Evolutionary conservation across 2,113 vertebrate species (phyloP).

Genomic region (Candoia aspera): DNA sequence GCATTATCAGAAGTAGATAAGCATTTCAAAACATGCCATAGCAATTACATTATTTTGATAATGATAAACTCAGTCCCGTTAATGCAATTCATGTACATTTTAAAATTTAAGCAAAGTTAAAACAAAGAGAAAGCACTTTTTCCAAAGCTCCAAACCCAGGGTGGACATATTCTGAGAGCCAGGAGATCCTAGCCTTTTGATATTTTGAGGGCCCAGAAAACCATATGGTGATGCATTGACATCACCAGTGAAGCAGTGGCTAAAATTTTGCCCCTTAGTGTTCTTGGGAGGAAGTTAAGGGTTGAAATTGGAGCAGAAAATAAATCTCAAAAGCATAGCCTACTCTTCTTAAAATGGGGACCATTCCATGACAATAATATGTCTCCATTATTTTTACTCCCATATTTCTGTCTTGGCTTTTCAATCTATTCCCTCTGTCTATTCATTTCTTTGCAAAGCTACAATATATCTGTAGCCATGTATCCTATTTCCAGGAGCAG

Average conservation of each 20-base stretch:
- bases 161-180: background rate
- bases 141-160: background rate
- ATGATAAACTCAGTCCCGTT: background rate
- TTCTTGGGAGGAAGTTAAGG: background rate
- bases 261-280: background rate
- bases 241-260: background rate
- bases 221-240: background rate
- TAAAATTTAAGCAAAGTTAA: background rate
- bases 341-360: background rate
- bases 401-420: background rate
- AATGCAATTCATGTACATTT: background rate
- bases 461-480: background rate
- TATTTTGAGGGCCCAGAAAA: background rate
- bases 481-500: background rate
- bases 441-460: background rate
- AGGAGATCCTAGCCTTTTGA: background rate
- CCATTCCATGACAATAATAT: background rate
- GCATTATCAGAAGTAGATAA: constrained; percentile 24
- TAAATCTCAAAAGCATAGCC: background rate
- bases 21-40: constrained; percentile 22
- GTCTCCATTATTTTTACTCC: background rate
- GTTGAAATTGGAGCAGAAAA: background rate
- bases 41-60: constrained; percentile 20
- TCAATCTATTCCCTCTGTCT: background rate
- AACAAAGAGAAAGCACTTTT: constrained; percentile 15